Conservation (phyloP, 2,113 vertebrate species). For the Ictidomys tridecemlineatus region DNA sequence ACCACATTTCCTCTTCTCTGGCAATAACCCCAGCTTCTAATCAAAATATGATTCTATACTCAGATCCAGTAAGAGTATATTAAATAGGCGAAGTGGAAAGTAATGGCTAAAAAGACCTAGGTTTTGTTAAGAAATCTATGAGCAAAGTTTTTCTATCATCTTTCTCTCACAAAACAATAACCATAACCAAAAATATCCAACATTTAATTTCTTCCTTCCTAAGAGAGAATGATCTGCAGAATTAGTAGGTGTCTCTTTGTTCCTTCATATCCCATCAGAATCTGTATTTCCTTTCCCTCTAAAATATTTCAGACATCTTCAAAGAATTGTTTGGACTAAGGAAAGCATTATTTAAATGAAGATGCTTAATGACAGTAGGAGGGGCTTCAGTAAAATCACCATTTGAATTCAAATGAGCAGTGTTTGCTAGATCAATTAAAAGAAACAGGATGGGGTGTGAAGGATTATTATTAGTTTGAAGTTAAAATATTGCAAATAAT, state of each 20-base stretch:
- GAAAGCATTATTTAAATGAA: background rate
- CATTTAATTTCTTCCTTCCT: background rate
- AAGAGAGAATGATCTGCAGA: background rate
- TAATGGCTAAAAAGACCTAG: background rate
- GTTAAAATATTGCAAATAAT: conserved; percentile 34
- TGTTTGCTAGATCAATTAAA: conserved; percentile 5
- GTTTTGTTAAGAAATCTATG: background rate
- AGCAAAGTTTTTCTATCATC: background rate
- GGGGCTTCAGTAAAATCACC: background rate
- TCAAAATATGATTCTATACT: background rate
- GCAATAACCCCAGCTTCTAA: conserved; percentile 26
- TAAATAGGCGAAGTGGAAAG: background rate
- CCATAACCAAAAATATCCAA: background rate
- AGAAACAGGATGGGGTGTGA: background rate
- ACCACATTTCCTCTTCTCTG: conserved; percentile 8
- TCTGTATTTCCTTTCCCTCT: background rate
- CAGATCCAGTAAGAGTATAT: background rate
- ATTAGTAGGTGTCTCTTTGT: background rate
- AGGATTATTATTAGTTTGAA: background rate
- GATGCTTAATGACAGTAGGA: background rate
- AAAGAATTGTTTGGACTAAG: conserved; percentile 17
- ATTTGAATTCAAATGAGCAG: background rate
- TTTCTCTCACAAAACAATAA: background rate
- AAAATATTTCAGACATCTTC: background rate
- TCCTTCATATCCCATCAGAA: background rate